A percentile compares a stretch with the other conserved stretches of the same genome.
Conservation (phyloP, 2,888 invertebrate species). For the Hyposoter didymator region DNA sequence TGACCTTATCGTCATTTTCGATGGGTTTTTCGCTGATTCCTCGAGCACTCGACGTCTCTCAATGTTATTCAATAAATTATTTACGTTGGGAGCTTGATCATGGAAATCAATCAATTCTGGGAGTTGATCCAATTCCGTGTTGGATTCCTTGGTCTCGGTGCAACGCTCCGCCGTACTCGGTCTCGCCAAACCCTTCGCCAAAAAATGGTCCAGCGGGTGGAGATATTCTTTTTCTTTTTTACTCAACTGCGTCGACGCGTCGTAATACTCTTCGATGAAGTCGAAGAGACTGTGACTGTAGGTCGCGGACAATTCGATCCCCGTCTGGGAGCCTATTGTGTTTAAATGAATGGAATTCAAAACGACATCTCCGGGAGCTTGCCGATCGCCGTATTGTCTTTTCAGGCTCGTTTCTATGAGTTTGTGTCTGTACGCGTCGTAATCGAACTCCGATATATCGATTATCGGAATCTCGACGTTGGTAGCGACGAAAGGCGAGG, state of each 20-base stretch:
- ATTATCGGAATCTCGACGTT: conserved; percentile 71
- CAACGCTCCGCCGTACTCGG: conserved; percentile 73
- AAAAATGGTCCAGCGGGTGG: conserved; percentile 78
- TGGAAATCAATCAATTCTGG: conserved; percentile 59
- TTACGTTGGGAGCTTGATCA: conserved; percentile 43
- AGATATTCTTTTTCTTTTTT: conserved; percentile 69
- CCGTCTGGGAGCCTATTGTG: conserved; percentile 63
- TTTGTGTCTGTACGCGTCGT: conserved; percentile 76
- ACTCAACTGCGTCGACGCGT: conserved; percentile 59
- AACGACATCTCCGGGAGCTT: conserved; percentile 80
- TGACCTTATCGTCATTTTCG: conserved; percentile 56
- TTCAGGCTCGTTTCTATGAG: conserved; percentile 76
- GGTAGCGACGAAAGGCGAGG: conserved; percentile 72
- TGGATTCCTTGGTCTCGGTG: conserved; percentile 67
- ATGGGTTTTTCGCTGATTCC: conserved; percentile 48
- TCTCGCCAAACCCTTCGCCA: conserved; percentile 68
- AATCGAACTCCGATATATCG: conserved; percentile 76
- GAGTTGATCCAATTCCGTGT: conserved; percentile 57
- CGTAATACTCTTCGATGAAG: conserved; percentile 73
- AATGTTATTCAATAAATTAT: background rate
- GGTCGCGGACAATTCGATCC: conserved; percentile 65
- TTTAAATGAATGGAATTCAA: conserved; percentile 80
- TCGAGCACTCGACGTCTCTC: conserved; percentile 47
- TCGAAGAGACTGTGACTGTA: conserved; percentile 75
- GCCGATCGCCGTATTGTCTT: conserved; percentile 76